These are phyloP conservation scores for Idaea aversata DNA, from an alignment of 2,888 invertebrate genomes.

Conservation along the genomic window DNA sequence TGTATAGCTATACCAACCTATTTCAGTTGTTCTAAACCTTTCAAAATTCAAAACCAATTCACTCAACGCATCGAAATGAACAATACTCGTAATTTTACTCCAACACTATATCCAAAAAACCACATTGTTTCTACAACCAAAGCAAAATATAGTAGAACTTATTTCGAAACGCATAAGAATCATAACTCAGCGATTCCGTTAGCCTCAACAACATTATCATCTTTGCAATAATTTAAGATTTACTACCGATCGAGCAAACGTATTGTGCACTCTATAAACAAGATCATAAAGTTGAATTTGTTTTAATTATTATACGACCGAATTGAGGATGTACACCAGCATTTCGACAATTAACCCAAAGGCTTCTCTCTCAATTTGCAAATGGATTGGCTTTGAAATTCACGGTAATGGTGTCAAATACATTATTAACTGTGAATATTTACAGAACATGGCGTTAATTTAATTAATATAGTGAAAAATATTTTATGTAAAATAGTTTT, in stretches of 20 bases:
- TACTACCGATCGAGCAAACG: not conserved
- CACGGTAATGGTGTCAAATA: not conserved
- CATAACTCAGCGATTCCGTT: not conserved
- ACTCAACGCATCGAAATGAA: constrained; percentile 58
- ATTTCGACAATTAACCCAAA: not conserved
- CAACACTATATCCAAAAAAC: constrained; percentile 44
- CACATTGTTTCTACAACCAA: constrained; percentile 13
- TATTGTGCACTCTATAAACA: not conserved
- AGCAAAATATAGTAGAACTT: not conserved
- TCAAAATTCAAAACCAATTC: constrained; percentile 62
- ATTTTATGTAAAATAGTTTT: no score
- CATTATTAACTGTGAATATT: not conserved
- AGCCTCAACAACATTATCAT: not conserved
- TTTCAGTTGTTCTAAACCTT: constrained; percentile 38
- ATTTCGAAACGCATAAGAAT: not conserved
- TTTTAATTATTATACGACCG: not conserved
- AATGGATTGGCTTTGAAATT: constrained; percentile 1
- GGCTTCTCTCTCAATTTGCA: constrained; percentile 1
- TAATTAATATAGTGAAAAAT: no score
- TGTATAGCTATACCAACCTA: not conserved
- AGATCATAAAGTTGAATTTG: not conserved
- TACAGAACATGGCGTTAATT: not conserved
- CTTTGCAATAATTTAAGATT: not conserved
- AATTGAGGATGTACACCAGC: not conserved
- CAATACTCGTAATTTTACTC: constrained; percentile 65